Conservation (phyloP, 2,888 invertebrate species). For the Nomada hirtipes region DNA sequence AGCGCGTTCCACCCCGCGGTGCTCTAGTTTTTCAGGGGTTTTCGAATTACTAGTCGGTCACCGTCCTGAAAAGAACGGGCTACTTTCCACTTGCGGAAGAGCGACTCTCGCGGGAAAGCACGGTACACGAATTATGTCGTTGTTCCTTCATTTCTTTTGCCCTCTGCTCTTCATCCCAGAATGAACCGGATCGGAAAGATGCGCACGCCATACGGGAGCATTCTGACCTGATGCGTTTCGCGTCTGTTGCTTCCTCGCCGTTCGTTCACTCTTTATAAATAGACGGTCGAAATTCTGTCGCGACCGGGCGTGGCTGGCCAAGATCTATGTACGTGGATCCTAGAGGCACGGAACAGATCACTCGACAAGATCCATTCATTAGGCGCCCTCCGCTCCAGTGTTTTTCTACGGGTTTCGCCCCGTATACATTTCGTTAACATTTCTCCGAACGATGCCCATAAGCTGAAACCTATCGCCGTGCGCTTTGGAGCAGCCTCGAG, state of each 20-base stretch:
- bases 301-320: slow-evolving; percentile 60
- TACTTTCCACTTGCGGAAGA: neutral
- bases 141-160: neutral
- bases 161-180: slow-evolving; percentile 18
- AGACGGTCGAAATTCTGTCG: slow-evolving; percentile 69
- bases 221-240: slow-evolving; percentile 56
- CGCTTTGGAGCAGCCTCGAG: too few relatives aligned
- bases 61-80: neutral
- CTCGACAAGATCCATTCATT: slow-evolving; percentile 61
- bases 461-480: too few relatives aligned
- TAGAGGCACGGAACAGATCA: slow-evolving; percentile 64
- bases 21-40: neutral
- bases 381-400: neutral
- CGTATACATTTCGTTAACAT: neutral
- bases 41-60: neutral
- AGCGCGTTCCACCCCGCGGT: neutral
- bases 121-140: slow-evolving; percentile 38
- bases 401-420: neutral
- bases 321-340: slow-evolving; percentile 61
- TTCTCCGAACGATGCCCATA: neutral
- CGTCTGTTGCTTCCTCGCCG: slow-evolving; percentile 62
- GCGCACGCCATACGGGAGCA: slow-evolving; percentile 19
- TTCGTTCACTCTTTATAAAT: slow-evolving; percentile 79
- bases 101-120: slow-evolving; percentile 19
- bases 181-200: slow-evolving; percentile 57